phyloP scores from a whole-genome alignment of 1,140 invertebrate species.

The Condylostylus longicornis region DNA sequence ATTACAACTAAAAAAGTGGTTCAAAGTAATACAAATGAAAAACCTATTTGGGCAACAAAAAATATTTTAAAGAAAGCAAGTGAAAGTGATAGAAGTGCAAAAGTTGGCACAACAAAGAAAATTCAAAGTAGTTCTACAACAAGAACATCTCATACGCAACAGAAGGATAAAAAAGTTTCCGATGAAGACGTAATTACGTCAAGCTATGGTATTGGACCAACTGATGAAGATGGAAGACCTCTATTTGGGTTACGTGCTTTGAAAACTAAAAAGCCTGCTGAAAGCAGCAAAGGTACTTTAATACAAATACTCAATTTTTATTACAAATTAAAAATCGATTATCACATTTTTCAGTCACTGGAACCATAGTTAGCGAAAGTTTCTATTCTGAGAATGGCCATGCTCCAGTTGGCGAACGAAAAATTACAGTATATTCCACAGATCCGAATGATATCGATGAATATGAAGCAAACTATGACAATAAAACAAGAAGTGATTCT shows the following conservation, averaged over 20 bases:
- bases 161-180: slow-evolving; percentile 12
- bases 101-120: slow-evolving; percentile 30
- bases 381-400: slow-evolving; percentile 48
- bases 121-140: slow-evolving; percentile 31
- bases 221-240: slow-evolving; percentile 59
- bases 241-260: slow-evolving; percentile 59
- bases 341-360: slow-evolving; percentile 39
- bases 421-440: slow-evolving; percentile 48
- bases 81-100: slow-evolving; percentile 14
- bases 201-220: slow-evolving; percentile 65
- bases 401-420: slow-evolving; percentile 46
- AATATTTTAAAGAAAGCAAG: slow-evolving; percentile 28
- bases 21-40: slow-evolving; percentile 10
- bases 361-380: slow-evolving; percentile 46
- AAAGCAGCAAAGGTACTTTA: slow-evolving; percentile 34
- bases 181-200: slow-evolving; percentile 47
- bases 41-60: slow-evolving; percentile 41
- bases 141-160: slow-evolving; percentile 24
- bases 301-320: background rate
- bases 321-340: background rate
- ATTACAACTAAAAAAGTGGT: background rate
- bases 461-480: slow-evolving; percentile 15
- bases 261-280: slow-evolving; percentile 38
- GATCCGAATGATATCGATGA: slow-evolving; percentile 40
- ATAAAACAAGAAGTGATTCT: slow-evolving; percentile 2